These are phyloP conservation scores for Eonycteris spelaea DNA, from an alignment of 2,113 vertebrate species.

Conservation along the genomic window DNA sequence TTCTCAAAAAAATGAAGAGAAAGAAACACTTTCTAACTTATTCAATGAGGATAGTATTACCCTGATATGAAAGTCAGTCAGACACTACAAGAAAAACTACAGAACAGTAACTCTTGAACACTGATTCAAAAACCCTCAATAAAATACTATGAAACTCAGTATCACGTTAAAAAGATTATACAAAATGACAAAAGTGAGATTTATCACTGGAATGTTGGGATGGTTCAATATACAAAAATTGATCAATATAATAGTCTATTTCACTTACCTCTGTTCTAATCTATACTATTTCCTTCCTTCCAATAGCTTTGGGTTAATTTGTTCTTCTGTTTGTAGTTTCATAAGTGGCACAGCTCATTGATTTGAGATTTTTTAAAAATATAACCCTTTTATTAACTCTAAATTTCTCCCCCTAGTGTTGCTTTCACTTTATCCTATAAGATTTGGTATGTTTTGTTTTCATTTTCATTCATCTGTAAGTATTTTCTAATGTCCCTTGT, in stretches of 20 bases:
- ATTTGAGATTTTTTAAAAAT: background rate
- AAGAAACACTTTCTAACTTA: background rate
- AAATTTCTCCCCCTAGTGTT: background rate
- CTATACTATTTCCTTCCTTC: background rate
- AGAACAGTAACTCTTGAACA: background rate
- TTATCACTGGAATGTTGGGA: background rate
- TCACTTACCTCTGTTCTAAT: background rate
- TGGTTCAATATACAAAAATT: too few species aligned
- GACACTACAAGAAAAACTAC: background rate
- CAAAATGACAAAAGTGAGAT: background rate
- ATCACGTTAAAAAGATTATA: background rate
- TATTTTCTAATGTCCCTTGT: background rate
- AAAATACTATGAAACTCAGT: background rate
- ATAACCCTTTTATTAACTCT: background rate
- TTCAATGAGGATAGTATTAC: background rate
- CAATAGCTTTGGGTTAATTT: background rate
- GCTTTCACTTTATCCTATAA: background rate
- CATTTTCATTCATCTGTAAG: background rate
- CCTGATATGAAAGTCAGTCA: background rate
- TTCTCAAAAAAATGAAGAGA: background rate
- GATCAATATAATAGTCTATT: background rate
- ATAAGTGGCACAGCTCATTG: background rate
- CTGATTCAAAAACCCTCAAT: background rate
- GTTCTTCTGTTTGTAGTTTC: background rate
- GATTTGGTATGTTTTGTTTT: background rate